Base-by-base conservation (phyloP, 1,140 invertebrate genomes). In the Drosophila tsacasi region DNA sequence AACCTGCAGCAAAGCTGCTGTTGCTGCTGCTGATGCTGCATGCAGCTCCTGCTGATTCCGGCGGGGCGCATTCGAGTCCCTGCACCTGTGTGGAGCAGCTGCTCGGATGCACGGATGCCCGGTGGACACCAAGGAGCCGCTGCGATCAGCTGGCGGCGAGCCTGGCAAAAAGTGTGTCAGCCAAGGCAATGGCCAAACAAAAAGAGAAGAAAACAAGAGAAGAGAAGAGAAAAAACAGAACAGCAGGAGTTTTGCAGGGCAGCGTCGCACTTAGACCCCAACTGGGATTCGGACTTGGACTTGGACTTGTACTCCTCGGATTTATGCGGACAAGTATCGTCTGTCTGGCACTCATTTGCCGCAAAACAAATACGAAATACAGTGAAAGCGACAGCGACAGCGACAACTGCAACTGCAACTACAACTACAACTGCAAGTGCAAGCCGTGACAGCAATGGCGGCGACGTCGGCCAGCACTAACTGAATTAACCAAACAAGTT, bases 401-500 rank as follows among this genome's bases (percentile, higher is more conserved):
- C 60, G 37, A 17, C 46, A 49, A 13, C 60, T 25, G 9, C 44
- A 52, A 40, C 55, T 62, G 19, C 64, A 35, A 12, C 40, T 17
- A 13, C 50, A 55, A 23, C 27, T 9, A 30, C 27, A 30, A 13
- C 47, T 49, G 10, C 23, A 49, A 49, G 15, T 23, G 52, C 17
- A 19, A 0, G 65, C 37, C 8, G 55, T 44, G 52, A 55, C 25
- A 75, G 66, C 66, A 73, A 73, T 74, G 71, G 71, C 69, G 71
- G 71, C 69, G 54, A 76, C 72, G 21, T 57, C 21, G 77, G 81
- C 54, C 67, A 54, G 62, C 59, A 79, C 85, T 90, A 90, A 90
- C 85, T 66, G 74, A 90, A 91, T 90, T 90, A 91, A 81, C 60
- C 84, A 80, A 84, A 67, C 82, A 85, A 76, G 87, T 83, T 91